Evolutionary conservation across 2,797 vertebrate genomes (phyloP).

Genomic region (Crenichthys baileyi): DNA sequence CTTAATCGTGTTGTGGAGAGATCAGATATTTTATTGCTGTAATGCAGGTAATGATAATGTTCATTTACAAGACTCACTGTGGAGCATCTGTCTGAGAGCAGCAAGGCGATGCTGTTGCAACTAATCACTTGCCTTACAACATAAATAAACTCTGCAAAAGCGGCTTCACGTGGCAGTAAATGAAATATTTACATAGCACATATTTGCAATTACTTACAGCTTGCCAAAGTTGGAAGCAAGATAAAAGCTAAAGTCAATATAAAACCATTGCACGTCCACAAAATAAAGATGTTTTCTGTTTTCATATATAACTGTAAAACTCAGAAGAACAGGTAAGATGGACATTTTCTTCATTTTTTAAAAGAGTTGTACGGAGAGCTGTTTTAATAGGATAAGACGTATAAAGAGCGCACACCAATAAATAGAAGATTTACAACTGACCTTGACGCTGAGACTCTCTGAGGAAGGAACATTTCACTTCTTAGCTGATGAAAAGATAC

Average conservation of each 20-base stretch:
- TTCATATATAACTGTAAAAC: constrained; percentile 6
- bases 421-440: constrained; percentile 59
- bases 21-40: constrained; percentile 31
- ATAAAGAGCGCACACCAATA: constrained; percentile 44
- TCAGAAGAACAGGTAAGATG: constrained; percentile 7
- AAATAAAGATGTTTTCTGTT: neutral
- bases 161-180: constrained; percentile 1
- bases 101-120: constrained; percentile 34
- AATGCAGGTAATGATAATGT: constrained; percentile 29
- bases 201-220: constrained; percentile 25
- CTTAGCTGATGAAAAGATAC: constrained; percentile 58
- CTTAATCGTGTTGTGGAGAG: constrained; percentile 44
- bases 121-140: neutral
- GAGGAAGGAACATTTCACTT: constrained; percentile 43
- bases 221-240: constrained; percentile 12
- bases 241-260: constrained; percentile 20
- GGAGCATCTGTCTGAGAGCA: constrained; percentile 34
- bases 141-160: constrained; percentile 2
- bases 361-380: constrained; percentile 8
- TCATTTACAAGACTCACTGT: constrained; percentile 23
- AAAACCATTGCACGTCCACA: neutral
- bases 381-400: constrained; percentile 25
- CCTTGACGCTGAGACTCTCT: constrained; percentile 57
- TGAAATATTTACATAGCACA: constrained; percentile 48
- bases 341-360: neutral